Evolutionary conservation across 64 coral and sea anemone species (phyloP).

Genomic region (Montipora efflorescens): DNA sequence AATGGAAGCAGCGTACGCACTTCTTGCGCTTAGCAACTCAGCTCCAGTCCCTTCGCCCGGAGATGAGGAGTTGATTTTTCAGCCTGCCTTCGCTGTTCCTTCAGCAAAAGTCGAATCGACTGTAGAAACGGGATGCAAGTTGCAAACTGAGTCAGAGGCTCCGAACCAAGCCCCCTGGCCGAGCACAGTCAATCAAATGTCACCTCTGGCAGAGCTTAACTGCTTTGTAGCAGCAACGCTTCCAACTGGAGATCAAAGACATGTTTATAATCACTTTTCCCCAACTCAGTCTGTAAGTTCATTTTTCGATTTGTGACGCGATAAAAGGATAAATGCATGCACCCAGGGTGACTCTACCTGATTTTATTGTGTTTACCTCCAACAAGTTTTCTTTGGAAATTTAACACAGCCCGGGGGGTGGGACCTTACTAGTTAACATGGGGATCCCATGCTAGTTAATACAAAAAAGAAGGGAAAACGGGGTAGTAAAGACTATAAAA

Average conservation of each 20-base stretch:
- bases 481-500: too few species aligned
- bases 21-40: slow-evolving; percentile 34
- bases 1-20: slow-evolving; percentile 31
- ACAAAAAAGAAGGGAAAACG: too few species aligned
- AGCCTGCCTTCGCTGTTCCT: neutral
- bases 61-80: neutral
- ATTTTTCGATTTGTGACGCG: neutral
- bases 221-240: slow-evolving; percentile 1
- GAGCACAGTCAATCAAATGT: neutral
- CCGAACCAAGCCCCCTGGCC: too few species aligned
- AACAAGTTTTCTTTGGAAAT: too few species aligned
- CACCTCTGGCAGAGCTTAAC: slow-evolving; percentile 11
- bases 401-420: too few species aligned
- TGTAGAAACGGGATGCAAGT: neutral
- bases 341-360: neutral
- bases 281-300: slow-evolving; percentile 9
- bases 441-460: too few species aligned
- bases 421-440: too few species aligned
- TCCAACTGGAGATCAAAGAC: neutral
- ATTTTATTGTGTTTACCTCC: too few species aligned
- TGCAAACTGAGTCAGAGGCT: neutral
- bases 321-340: neutral
- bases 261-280: neutral
- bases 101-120: neutral
- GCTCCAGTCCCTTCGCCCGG: neutral